A percentile compares a stretch with the other conserved stretches of the same genome.
These are phyloP conservation scores for Stenolophus ochropezus DNA, from an alignment of 2,888 invertebrate genomes.

Conservation along the genomic window DNA sequence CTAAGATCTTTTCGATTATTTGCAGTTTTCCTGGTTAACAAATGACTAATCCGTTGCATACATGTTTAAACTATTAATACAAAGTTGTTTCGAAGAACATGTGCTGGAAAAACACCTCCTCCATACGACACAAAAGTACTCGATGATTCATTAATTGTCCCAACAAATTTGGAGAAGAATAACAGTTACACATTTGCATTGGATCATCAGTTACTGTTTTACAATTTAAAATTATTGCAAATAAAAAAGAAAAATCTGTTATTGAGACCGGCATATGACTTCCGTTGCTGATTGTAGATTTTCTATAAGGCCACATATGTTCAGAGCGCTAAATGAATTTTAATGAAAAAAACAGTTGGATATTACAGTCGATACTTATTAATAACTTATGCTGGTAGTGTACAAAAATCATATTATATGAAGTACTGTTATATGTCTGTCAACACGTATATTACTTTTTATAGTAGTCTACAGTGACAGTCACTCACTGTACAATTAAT, in stretches of 20 bases:
- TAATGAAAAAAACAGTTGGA: conserved; percentile 33
- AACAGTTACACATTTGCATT: background rate
- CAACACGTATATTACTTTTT: background rate
- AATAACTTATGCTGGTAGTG: conserved; percentile 21
- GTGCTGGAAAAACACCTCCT: conserved; percentile 11
- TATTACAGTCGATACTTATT: conserved; percentile 19
- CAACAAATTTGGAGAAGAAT: conserved; percentile 10
- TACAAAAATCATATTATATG: conserved; percentile 5
- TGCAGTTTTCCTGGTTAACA: background rate
- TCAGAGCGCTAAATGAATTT: background rate
- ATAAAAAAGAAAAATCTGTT: no score
- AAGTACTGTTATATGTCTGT: background rate
- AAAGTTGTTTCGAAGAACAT: background rate
- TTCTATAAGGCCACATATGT: background rate
- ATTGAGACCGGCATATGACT: conserved; percentile 15
- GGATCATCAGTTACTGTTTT: background rate
- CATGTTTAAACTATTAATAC: conserved; percentile 2
- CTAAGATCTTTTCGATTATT: background rate
- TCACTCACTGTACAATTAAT: background rate
- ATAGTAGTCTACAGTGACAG: background rate
- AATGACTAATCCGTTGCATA: background rate
- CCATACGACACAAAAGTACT: background rate
- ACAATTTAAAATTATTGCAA: background rate
- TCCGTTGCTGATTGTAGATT: conserved; percentile 23
- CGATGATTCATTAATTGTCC: conserved; percentile 26